Evolutionary conservation across 2,797 vertebrate species (phyloP).

Genomic region (Capromys pilorides): DNA sequence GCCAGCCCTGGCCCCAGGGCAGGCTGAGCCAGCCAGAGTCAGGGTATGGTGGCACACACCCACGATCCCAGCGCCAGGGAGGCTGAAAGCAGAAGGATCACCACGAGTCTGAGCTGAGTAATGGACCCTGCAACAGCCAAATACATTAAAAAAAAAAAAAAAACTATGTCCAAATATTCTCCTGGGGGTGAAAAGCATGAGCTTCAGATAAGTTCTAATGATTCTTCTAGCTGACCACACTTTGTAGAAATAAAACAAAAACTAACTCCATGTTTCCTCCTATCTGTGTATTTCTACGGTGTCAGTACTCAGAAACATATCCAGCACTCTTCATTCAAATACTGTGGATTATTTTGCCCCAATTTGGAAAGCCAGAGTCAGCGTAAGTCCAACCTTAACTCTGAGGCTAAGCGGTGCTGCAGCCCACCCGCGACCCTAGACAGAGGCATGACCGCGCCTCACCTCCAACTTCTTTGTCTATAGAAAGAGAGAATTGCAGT

Average conservation of each 20-base stretch:
- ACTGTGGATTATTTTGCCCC: not conserved
- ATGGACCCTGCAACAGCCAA: no score
- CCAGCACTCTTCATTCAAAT: rapidly evolving
- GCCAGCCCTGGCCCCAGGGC: no score
- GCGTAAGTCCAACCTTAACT: not conserved
- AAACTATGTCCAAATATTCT: constrained; percentile 62
- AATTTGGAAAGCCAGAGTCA: not conserved
- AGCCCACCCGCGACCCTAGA: not conserved
- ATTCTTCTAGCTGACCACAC: not conserved
- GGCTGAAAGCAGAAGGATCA: no score
- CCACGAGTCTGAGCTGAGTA: no score
- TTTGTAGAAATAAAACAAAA: not conserved
- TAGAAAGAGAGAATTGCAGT: no score
- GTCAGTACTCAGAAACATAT: not conserved
- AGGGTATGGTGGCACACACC: no score
- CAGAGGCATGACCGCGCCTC: not conserved
- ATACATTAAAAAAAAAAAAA: no score
- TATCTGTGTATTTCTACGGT: not conserved
- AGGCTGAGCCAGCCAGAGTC: no score
- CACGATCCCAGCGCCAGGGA: no score
- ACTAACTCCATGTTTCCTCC: not conserved
- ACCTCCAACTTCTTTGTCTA: not conserved
- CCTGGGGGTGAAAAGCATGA: constrained; percentile 67
- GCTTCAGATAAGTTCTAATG: not conserved
- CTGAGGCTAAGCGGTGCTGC: not conserved